phyloP scores from a whole-genome alignment of 1,140 invertebrate species.

The Heliconius hewitsoni region DNA sequence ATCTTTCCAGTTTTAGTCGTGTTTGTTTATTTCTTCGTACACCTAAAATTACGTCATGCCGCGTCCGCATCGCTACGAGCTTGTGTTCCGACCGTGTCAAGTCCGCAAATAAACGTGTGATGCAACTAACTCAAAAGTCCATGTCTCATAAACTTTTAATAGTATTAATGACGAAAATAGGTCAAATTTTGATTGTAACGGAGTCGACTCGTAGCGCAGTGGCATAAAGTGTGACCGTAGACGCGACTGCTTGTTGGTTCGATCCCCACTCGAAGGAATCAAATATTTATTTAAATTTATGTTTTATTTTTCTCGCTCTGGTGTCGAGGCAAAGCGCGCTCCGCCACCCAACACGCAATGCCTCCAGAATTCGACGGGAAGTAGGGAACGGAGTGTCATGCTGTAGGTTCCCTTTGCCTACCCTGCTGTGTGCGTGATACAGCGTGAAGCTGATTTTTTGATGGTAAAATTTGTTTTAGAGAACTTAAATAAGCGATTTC shows the following conservation, averaged over 20 bases:
- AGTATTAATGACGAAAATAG: constrained; percentile 27
- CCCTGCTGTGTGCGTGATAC: too few species aligned
- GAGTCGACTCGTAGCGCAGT: too few species aligned
- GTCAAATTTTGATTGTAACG: constrained; percentile 22
- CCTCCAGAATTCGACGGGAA: too few species aligned
- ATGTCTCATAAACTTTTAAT: constrained; percentile 29
- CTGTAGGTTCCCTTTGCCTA: too few species aligned
- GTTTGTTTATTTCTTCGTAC: constrained; percentile 43
- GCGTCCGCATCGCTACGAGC: constrained; percentile 26
- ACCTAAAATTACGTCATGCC: constrained; percentile 42
- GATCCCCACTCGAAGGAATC: too few species aligned
- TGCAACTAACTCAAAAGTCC: constrained; percentile 48
- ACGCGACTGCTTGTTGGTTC: too few species aligned
- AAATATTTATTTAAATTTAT: too few species aligned
- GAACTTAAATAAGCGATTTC: not conserved
- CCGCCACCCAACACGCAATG: too few species aligned
- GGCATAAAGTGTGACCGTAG: too few species aligned
- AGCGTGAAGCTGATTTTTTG: not conserved
- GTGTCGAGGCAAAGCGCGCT: too few species aligned
- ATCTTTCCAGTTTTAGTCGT: constrained; percentile 46
- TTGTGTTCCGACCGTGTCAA: constrained; percentile 48
- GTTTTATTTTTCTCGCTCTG: too few species aligned
- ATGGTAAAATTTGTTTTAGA: not conserved
- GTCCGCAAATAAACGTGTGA: constrained; percentile 65
- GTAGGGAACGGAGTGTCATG: too few species aligned